Percentiles rank a stretch among this genome's conserved stretches.
phyloP scores from a whole-genome alignment of 2,113 vertebrate genomes.

The Dicaeum eximium region DNA sequence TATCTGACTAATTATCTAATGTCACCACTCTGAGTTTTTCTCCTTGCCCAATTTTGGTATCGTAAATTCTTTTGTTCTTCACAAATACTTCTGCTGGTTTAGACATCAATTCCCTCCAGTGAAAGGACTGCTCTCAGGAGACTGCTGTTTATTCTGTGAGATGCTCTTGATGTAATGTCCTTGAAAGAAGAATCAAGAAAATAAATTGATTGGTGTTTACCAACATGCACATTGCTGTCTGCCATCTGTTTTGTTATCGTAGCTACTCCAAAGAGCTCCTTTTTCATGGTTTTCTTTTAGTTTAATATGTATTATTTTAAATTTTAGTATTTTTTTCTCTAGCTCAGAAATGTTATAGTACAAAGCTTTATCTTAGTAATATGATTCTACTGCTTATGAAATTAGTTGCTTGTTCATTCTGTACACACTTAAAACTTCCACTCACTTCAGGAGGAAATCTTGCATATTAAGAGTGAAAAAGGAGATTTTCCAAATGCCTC shows the following conservation, averaged over 20 bases:
- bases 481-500: not conserved
- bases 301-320: conserved; percentile 27
- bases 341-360: not conserved
- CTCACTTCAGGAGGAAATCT: not conserved
- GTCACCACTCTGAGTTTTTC: not conserved
- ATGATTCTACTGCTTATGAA: not conserved
- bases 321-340: not conserved
- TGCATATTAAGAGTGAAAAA: not conserved
- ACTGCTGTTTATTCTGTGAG: conserved; percentile 13
- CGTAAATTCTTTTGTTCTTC: conserved; percentile 12
- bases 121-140: not conserved
- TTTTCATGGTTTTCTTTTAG: not conserved
- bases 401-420: not conserved
- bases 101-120: conserved; percentile 23
- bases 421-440: not conserved
- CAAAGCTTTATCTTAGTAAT: not conserved
- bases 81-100: conserved; percentile 8
- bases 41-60: not conserved
- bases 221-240: not conserved
- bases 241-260: not conserved
- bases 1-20: not conserved
- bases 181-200: conserved; percentile 45
- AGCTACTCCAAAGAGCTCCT: not conserved
- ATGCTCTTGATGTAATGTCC: conserved; percentile 2
- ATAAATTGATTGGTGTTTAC: not conserved